Evolutionary conservation across 2,797 vertebrate genomes (phyloP).

Genomic region (Lophura swinhoii): DNA sequence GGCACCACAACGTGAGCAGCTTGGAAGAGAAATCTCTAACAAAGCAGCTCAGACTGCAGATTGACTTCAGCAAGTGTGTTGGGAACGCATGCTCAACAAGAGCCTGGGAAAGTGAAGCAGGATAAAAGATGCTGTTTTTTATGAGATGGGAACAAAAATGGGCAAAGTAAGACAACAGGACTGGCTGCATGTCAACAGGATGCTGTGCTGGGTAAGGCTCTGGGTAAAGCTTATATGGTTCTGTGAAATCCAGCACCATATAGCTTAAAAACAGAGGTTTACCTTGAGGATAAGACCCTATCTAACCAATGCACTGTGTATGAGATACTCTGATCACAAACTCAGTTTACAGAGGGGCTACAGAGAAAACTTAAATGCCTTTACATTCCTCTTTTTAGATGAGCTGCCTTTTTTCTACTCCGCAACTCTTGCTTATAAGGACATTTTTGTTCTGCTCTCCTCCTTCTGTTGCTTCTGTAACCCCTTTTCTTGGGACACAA

Average conservation of each 20-base stretch:
- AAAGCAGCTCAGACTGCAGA: neutral
- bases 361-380: neutral
- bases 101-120: neutral
- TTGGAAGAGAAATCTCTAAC: neutral
- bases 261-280: fast-evolving
- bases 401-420: neutral
- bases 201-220: neutral
- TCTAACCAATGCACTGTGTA: fast-evolving
- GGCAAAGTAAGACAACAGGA: neutral
- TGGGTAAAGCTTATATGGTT: neutral
- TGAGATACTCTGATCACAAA: fast-evolving
- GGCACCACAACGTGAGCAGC: neutral
- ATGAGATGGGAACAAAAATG: fast-evolving
- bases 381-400: neutral
- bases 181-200: fast-evolving
- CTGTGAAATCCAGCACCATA: neutral
- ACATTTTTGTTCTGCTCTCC: neutral
- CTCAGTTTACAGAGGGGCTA: fast-evolving
- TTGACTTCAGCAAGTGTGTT: fast-evolving
- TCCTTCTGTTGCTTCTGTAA: neutral
- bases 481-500: neutral
- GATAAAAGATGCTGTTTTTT: neutral
- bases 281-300: neutral
- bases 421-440: neutral
- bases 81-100: neutral